Conservation (phyloP, 2,888 invertebrate species). For the Pedicia rivosa region DNA sequence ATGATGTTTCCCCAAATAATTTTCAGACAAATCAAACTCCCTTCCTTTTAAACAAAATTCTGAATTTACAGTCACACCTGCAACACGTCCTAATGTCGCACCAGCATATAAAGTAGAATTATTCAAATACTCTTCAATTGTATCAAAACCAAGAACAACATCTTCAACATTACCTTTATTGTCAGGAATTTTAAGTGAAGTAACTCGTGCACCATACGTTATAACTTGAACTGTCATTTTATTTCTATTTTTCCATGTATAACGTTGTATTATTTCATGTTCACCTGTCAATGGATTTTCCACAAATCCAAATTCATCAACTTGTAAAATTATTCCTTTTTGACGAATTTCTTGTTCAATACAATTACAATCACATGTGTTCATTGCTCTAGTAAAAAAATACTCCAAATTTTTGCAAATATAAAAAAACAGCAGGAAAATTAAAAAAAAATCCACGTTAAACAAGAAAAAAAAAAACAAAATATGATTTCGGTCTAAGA, state of each 20-base stretch:
- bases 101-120: not conserved
- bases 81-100: conserved; percentile 1
- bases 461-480: too few species aligned
- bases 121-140: not conserved
- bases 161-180: not conserved
- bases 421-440: too few species aligned
- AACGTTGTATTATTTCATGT: not conserved
- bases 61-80: not conserved
- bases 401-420: too few species aligned
- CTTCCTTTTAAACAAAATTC: not conserved
- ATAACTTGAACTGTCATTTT: conserved; percentile 2
- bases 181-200: conserved; percentile 2
- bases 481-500: too few species aligned
- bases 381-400: too few species aligned
- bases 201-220: conserved; percentile 3
- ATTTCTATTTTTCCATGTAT: conserved; percentile 2
- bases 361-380: too few species aligned
- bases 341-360: too few species aligned
- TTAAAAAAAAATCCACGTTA: too few species aligned
- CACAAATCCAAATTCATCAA: too few species aligned
- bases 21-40: not conserved
- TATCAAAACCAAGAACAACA: conserved; percentile 2
- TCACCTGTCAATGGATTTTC: too few species aligned
- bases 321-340: too few species aligned
- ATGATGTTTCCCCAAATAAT: conserved; percentile 1